Evolutionary conservation across 1,140 invertebrate species (phyloP).

Genomic region (Neocloeon triangulifer): DNA sequence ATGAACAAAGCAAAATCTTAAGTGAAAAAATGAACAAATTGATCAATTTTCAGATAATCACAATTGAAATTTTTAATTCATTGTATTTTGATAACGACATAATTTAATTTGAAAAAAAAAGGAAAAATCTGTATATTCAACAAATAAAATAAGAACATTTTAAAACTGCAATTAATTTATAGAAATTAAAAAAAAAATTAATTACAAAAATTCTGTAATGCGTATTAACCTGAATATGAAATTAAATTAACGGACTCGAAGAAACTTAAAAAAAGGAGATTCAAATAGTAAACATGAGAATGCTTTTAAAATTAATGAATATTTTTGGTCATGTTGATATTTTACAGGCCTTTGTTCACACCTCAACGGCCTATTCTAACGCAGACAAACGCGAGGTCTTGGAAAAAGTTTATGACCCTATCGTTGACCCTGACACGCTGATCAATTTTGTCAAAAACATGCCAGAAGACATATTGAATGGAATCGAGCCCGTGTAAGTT

Average conservation of each 20-base stretch:
- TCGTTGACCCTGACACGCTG: constrained; percentile 33
- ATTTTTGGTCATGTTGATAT: constrained; percentile 3
- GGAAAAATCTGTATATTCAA: too few species aligned
- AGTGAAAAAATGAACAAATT: neutral
- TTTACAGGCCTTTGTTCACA: constrained; percentile 50
- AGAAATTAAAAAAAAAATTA: too few species aligned
- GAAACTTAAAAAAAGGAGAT: neutral
- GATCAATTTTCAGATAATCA: neutral
- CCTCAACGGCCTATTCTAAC: constrained; percentile 77
- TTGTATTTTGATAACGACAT: too few species aligned
- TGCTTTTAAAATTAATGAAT: constrained; percentile 2
- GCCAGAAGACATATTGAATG: constrained; percentile 28
- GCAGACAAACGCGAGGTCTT: constrained; percentile 40
- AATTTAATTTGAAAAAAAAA: too few species aligned
- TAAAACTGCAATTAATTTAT: too few species aligned
- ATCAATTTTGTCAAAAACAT: constrained; percentile 32
- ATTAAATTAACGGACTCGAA: constrained; percentile 1
- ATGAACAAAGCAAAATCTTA: constrained; percentile 6
- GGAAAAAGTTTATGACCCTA: constrained; percentile 46
- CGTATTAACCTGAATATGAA: constrained; percentile 3
- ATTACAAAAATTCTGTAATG: too few species aligned
- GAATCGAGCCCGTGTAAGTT: constrained; percentile 20
- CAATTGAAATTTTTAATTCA: neutral
- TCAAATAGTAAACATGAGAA: neutral
- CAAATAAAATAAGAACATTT: too few species aligned